Conservation (phyloP, 2,113 vertebrate species). For the Melanerpes formicivorus region DNA sequence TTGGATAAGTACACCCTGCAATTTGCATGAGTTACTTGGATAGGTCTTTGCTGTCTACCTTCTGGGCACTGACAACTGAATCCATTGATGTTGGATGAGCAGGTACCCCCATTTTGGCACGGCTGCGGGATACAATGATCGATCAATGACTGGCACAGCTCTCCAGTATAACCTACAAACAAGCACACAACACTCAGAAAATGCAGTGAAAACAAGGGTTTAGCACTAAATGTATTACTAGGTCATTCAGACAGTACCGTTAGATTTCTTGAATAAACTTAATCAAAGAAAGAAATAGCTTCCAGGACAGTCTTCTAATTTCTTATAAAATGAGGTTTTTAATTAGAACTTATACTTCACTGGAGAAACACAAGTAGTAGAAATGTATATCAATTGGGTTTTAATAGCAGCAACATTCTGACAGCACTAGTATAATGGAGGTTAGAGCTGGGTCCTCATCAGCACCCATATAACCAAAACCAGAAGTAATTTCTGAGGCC, state of each 20-base stretch:
- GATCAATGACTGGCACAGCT: conserved; percentile 89
- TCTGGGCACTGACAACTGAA: conserved; percentile 91
- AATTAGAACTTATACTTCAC: not conserved
- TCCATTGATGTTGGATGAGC: conserved; percentile 82
- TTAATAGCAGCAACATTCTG: not conserved
- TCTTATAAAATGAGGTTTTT: not conserved
- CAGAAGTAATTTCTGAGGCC: not conserved
- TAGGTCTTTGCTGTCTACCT: conserved; percentile 75
- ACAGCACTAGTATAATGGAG: not conserved
- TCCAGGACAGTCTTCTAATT: not conserved
- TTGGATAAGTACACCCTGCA: not conserved
- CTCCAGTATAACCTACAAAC: conserved; percentile 83
- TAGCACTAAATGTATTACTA: not conserved
- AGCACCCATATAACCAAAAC: not conserved
- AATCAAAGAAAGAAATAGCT: not conserved
- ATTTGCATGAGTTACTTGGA: not conserved
- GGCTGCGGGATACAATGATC: conserved; percentile 90
- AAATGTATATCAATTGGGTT: not conserved
- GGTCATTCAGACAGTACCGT: not conserved
- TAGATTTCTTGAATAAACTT: not conserved
- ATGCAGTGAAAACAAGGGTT: not conserved
- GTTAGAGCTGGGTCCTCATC: not conserved
- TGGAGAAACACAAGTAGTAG: not conserved
- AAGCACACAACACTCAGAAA: not conserved
- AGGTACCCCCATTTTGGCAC: conserved; percentile 91